These are phyloP conservation scores for Oncorhynchus mykiss DNA, from an alignment of 2,113 vertebrate species.

Conservation along the genomic window DNA sequence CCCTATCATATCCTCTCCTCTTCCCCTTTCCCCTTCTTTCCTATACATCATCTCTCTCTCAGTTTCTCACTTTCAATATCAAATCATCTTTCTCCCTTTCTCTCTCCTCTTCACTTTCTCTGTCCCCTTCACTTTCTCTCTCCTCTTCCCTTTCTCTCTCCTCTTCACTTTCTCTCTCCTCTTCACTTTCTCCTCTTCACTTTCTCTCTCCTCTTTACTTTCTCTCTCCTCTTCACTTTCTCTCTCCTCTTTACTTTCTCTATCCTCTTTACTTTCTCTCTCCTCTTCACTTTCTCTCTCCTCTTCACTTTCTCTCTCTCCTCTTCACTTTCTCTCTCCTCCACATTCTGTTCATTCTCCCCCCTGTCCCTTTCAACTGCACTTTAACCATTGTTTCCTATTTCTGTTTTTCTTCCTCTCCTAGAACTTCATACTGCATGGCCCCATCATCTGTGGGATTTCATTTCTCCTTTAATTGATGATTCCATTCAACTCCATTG, in stretches of 20 bases:
- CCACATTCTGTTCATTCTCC: not conserved
- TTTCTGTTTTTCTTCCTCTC: not conserved
- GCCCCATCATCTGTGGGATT: not conserved
- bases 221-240: too few relatives aligned
- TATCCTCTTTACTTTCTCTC: not conserved
- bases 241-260: too few relatives aligned
- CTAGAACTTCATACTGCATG: not conserved
- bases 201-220: too few relatives aligned
- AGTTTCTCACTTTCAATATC: too few relatives aligned
- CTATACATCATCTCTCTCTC: not conserved
- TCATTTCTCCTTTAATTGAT: not conserved
- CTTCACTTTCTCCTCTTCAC: too few relatives aligned
- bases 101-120: not conserved
- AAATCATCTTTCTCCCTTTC: not conserved
- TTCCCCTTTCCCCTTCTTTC: not conserved
- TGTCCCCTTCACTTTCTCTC: too few relatives aligned
- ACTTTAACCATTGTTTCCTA: not conserved
- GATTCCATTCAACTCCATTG: not conserved
- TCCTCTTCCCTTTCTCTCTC: too few relatives aligned
- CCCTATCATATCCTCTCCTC: too few relatives aligned
- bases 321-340: not conserved
- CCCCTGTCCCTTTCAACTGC: too few relatives aligned
- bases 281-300: too few relatives aligned
- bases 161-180: too few relatives aligned
- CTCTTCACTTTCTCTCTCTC: too few relatives aligned